Base-by-base conservation (phyloP, 2,888 invertebrate species). In the Arge pagana region DNA sequence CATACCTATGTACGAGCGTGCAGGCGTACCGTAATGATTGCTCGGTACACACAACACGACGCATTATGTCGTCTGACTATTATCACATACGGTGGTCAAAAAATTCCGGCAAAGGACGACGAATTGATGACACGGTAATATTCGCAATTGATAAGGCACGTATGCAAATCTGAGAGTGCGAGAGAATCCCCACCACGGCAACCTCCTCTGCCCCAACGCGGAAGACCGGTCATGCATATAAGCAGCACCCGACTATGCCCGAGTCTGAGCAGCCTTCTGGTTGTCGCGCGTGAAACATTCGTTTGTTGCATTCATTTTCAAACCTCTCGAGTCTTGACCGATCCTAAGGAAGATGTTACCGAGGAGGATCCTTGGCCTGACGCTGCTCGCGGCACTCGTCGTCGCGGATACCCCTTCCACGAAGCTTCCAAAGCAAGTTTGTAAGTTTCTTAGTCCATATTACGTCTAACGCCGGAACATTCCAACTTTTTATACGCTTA, bases 361-460 rank as follows among this genome's bases (percentile, higher is more conserved):
- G 24, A 54, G 50, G 30, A 55, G 52, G 54, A 33, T 53, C 45
- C 41, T 52, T 57, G 13, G 55, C n/a, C n/a, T 52, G 18, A 41
- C 50, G 53, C 52, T 62, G 51, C 43, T 54, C 50, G 50, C 55
- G 15, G 16, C 55, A 31, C 23, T 56, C 45, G 55, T 48, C 48
- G 54, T 56, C 13, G 51, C 50, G 13, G 11, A 51, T 35, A 33
- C 48, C 24, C 21, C 23, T 2, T 31, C 26, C 19, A 42, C 30
- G 30, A 42, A 5, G 23, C 45, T 19, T 23, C 45, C 33, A 15
- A 45, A 16, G 19, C 28, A 49, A 24, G 52, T 42, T 24, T 55
- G 55, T 55, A 28, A 55, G 55, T 50, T 30, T 19, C 8, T 42
- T 19, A n/a, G n/a, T n/a, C n/a, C n/a, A n/a, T n/a, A n/a, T n/a